Conservation (phyloP, 2,797 vertebrate genomes). For the Aphelocoma californica region DNA sequence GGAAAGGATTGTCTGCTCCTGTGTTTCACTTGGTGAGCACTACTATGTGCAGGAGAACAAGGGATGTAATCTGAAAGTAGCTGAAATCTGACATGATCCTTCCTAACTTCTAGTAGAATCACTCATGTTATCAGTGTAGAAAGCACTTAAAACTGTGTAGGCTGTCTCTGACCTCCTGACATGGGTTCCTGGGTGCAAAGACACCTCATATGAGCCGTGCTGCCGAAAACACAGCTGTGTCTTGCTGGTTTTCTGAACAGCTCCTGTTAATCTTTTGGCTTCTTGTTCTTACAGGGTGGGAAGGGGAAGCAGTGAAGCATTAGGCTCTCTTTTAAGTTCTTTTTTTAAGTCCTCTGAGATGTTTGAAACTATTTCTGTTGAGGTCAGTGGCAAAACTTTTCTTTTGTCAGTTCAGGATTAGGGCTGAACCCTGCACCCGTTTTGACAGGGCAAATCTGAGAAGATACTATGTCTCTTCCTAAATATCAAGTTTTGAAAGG, state of each 20-base stretch:
- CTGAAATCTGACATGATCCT: not conserved
- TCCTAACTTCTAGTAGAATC: not conserved
- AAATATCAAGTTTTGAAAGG: not conserved
- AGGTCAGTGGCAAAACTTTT: not conserved
- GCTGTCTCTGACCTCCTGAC: not conserved
- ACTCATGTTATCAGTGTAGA: not conserved
- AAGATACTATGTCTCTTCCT: not conserved
- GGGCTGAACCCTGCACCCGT: not conserved
- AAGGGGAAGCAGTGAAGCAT: not conserved
- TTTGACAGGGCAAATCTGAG: conserved; percentile 7
- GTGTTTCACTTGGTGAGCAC: not conserved
- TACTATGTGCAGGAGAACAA: not conserved
- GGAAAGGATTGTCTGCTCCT: not conserved
- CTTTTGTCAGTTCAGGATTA: not conserved
- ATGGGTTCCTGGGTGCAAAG: not conserved
- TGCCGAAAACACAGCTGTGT: not conserved
- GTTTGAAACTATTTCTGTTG: not conserved
- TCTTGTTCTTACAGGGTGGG: accelerated
- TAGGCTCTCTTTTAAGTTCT: not conserved
- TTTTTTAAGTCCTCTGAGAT: not conserved
- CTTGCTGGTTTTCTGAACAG: not conserved
- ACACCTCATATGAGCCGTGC: not conserved
- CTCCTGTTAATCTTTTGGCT: not conserved
- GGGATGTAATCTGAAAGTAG: not conserved
- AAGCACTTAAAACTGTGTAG: not conserved